Percentiles rank a stretch among this genome's conserved stretches.
Conservation (phyloP, 2,113 vertebrate species). For the Albula glossodonta region DNA sequence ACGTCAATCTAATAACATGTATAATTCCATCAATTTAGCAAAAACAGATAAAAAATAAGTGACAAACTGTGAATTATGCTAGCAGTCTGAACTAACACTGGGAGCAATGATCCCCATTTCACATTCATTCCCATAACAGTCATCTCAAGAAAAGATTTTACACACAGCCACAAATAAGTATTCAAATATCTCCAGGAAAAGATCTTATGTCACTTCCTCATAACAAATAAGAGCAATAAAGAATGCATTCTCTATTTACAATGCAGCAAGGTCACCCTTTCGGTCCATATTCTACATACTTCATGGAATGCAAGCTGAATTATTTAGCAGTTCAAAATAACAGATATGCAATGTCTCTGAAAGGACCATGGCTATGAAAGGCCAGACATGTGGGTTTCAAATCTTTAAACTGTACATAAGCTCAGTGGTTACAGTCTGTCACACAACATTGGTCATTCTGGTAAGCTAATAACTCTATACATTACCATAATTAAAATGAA, state of each 20-base stretch:
- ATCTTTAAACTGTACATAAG: not conserved
- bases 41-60: not conserved
- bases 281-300: not conserved
- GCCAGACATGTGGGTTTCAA: not conserved
- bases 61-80: not conserved
- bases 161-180: not conserved
- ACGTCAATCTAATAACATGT: no score
- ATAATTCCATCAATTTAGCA: not conserved
- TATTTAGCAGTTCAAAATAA: not conserved
- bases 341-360: not conserved
- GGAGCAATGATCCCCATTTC: not conserved
- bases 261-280: not conserved
- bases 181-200: not conserved
- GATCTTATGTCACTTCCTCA: not conserved
- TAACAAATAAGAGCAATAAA: not conserved
- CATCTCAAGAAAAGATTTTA: not conserved
- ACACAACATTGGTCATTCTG: not conserved
- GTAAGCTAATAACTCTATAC: not conserved
- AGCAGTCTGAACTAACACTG: not conserved
- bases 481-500: not conserved
- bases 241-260: not conserved
- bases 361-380: not conserved
- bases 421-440: not conserved
- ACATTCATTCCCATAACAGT: not conserved
- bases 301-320: not conserved